These are phyloP conservation scores for Gastracanthus pulcherrimus DNA, from an alignment of 2,888 invertebrate genomes.

Conservation along the genomic window DNA sequence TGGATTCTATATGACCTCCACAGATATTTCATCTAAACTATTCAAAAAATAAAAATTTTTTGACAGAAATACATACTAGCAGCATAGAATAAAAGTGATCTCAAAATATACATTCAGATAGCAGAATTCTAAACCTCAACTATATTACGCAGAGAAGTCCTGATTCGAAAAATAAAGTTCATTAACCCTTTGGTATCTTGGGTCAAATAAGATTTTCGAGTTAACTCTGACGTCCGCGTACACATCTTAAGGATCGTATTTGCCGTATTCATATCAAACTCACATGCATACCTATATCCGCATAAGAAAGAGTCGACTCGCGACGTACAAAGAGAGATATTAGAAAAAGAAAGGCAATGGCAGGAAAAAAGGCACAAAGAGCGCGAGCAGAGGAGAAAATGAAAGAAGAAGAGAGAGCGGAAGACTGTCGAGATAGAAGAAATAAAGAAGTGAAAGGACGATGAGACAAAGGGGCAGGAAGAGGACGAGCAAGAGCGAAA, in stretches of 20 bases:
- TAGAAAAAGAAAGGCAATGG: conserved; percentile 3
- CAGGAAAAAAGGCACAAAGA: background rate
- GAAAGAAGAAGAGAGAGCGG: background rate
- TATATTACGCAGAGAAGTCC: background rate
- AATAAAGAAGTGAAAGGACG: background rate
- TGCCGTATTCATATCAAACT: background rate
- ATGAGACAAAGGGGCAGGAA: background rate
- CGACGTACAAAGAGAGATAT: background rate
- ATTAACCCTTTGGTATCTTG: background rate
- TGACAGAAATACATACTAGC: too few relatives aligned
- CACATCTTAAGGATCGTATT: conserved; percentile 1
- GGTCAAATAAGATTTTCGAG: background rate
- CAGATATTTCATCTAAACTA: too few relatives aligned
- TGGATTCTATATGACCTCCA: too few relatives aligned
- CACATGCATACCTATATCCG: background rate
- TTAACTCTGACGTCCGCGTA: background rate
- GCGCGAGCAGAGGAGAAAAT: background rate
- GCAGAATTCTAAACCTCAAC: background rate
- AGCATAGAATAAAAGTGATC: too few relatives aligned
- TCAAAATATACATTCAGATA: background rate
- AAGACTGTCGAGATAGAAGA: background rate
- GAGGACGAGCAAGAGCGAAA: background rate
- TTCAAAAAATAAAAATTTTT: too few relatives aligned
- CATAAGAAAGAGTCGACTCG: background rate
- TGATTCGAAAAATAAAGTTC: background rate